These are phyloP conservation scores for Chydorus sphaericus DNA, from an alignment of 2,888 invertebrate genomes.

Conservation along the genomic window DNA sequence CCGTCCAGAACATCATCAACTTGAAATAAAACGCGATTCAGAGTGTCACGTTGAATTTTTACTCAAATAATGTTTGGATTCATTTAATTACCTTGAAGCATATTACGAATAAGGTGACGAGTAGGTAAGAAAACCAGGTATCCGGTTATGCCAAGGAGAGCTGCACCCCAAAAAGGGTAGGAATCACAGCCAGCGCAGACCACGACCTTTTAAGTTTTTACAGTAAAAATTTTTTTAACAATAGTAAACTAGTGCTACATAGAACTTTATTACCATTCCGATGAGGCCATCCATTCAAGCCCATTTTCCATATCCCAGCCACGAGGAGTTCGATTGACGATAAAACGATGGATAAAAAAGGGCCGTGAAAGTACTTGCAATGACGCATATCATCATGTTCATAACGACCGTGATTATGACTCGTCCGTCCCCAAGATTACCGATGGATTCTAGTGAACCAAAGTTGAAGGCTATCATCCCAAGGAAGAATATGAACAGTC, in stretches of 20 bases:
- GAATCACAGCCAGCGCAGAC: slow-evolving; percentile 34
- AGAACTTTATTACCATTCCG: slow-evolving; percentile 28
- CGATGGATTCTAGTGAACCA: slow-evolving; percentile 32
- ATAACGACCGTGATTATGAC: slow-evolving; percentile 31
- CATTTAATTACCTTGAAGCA: neutral
- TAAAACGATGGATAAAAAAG: neutral
- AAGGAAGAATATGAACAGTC: slow-evolving; percentile 37
- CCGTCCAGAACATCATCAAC: neutral
- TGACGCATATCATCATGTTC: slow-evolving; percentile 35
- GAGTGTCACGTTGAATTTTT: too few relatives aligned
- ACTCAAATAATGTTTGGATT: neutral
- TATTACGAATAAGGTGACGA: too few relatives aligned
- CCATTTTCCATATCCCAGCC: slow-evolving; percentile 33
- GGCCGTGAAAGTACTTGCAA: slow-evolving; percentile 6
- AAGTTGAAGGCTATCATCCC: slow-evolving; percentile 41
- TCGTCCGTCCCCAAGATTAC: slow-evolving; percentile 30
- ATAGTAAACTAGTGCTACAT: neutral
- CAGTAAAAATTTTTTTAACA: neutral
- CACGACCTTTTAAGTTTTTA: slow-evolving; percentile 26
- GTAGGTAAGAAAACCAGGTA: slow-evolving; percentile 29
- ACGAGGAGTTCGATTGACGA: neutral
- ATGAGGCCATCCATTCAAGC: slow-evolving; percentile 35
- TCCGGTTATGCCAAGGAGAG: slow-evolving; percentile 30
- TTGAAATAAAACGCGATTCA: too few relatives aligned
- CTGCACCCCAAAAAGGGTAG: slow-evolving; percentile 30